Evolutionary conservation across 2,113 vertebrate genomes (phyloP).

Genomic region (Tetraodon nigroviridis): DNA sequence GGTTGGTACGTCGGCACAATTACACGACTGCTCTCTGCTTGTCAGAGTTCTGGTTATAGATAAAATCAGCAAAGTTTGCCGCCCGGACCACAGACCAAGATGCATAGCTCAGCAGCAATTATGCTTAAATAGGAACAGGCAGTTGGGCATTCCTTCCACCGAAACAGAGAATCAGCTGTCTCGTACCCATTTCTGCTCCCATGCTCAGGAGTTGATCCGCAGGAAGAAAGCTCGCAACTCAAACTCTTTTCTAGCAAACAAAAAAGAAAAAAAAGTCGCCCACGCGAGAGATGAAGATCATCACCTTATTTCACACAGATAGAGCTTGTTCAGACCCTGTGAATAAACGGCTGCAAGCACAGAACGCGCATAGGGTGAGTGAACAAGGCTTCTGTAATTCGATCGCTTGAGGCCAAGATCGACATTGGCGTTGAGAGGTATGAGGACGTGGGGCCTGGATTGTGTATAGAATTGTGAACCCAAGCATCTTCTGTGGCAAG

Average conservation of each 20-base stretch:
- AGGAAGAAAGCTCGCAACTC: background rate
- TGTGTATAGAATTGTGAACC: background rate
- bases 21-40: slow-evolving; percentile 13
- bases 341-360: background rate
- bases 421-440: too few relatives aligned
- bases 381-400: background rate
- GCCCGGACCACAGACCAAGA: slow-evolving; percentile 11
- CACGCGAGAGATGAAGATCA: slow-evolving; percentile 31
- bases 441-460: background rate
- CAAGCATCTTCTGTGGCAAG: background rate
- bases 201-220: background rate
- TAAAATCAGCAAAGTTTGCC: slow-evolving; percentile 19
- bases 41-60: slow-evolving; percentile 7
- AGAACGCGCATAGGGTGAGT: background rate
- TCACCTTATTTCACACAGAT: slow-evolving; percentile 40
- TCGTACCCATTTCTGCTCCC: background rate
- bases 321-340: background rate
- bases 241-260: slow-evolving; percentile 5
- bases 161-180: slow-evolving; percentile 9
- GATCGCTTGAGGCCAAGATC: background rate
- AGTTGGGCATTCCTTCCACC: slow-evolving; percentile 1
- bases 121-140: slow-evolving; percentile 8
- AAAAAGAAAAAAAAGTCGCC: slow-evolving; percentile 27
- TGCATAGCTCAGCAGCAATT: slow-evolving; percentile 2
- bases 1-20: slow-evolving; percentile 10